Percentiles rank a stretch among this genome's conserved stretches.
Evolutionary conservation across 1,140 invertebrate species (phyloP).

Genomic region (Lamellibrachia luymesi): DNA sequence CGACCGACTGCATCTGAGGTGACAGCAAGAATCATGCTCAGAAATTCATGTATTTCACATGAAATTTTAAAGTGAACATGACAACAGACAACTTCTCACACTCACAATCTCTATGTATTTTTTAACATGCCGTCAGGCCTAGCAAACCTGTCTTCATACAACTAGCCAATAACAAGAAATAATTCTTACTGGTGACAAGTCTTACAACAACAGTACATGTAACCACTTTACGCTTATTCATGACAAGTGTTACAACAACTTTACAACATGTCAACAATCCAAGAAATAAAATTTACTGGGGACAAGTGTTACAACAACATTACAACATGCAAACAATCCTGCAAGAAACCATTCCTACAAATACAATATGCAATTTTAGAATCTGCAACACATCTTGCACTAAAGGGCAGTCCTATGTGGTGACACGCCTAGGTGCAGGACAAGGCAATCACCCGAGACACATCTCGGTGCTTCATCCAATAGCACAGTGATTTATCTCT

Average conservation of each 20-base stretch:
- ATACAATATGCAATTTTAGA: background rate
- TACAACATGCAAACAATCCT: background rate
- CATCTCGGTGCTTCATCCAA: background rate
- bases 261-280: background rate
- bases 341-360: background rate
- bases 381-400: background rate
- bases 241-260: background rate
- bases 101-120: no score
- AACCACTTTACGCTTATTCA: background rate
- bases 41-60: background rate
- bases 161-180: background rate
- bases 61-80: background rate
- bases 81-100: no score
- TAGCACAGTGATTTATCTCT: background rate
- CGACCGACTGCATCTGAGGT: slow-evolving; percentile 18
- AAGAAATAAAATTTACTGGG: background rate
- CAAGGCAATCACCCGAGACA: background rate
- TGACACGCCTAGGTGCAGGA: background rate
- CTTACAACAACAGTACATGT: background rate
- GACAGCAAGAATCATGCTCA: background rate
- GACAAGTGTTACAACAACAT: background rate
- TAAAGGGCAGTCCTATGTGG: background rate
- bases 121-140: no score
- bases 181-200: background rate
- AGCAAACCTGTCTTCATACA: no score